Percentiles rank a stretch among this genome's conserved stretches.
Conservation (phyloP, 2,888 invertebrate genomes). For the Holacanthella duospinosa region DNA sequence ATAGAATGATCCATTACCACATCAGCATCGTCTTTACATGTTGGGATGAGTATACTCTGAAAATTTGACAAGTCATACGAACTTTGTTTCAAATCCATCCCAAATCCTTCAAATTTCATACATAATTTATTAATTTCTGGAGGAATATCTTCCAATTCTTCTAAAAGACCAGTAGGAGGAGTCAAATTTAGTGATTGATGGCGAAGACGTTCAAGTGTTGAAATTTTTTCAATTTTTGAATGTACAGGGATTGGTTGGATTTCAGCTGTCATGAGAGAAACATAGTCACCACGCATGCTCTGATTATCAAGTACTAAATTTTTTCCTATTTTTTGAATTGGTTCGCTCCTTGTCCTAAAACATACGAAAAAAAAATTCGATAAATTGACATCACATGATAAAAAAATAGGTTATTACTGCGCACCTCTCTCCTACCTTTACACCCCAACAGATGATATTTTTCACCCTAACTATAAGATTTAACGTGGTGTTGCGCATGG, state of each 20-base stretch:
- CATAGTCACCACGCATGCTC: constrained; percentile 21
- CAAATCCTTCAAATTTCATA: not conserved
- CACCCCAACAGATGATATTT: not conserved
- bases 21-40: constrained; percentile 15
- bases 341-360: not conserved
- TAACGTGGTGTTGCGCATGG: too few relatives aligned
- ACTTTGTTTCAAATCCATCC: constrained; percentile 8
- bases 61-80: constrained; percentile 28
- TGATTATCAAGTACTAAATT: not conserved
- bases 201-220: constrained; percentile 25
- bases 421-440: too few relatives aligned
- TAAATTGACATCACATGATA: too few relatives aligned
- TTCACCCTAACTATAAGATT: not conserved
- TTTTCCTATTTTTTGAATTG: not conserved
- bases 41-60: constrained; percentile 32
- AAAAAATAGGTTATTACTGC: too few relatives aligned
- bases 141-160: constrained; percentile 29
- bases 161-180: constrained; percentile 24
- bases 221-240: constrained; percentile 25
- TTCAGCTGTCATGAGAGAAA: constrained; percentile 18
- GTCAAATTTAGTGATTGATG: constrained; percentile 28
- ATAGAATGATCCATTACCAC: constrained; percentile 17
- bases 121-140: not conserved
- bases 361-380: too few relatives aligned
- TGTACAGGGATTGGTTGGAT: constrained; percentile 21